Conservation (phyloP, 2,888 invertebrate genomes). For the Eustalomyia histrio region DNA sequence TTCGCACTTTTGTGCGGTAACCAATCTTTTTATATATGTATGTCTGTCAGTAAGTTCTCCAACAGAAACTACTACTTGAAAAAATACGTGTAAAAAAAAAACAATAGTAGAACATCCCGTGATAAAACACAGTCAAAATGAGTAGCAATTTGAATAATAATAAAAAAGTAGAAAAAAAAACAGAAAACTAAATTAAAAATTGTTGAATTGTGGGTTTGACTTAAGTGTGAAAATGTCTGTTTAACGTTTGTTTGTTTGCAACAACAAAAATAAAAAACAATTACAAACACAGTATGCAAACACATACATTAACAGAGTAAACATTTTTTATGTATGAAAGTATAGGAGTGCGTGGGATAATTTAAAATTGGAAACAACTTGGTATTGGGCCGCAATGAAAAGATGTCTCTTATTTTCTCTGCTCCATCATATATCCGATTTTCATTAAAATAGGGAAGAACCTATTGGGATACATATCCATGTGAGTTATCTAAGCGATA, state of each 20-base stretch:
- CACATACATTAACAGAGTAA: slow-evolving; percentile 24
- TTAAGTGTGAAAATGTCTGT: slow-evolving; percentile 63
- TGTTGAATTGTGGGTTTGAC: slow-evolving; percentile 61
- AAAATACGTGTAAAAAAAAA: too few species aligned
- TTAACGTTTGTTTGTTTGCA: slow-evolving; percentile 59
- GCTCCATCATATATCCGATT: too few species aligned
- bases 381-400: too few species aligned
- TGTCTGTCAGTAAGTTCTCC: slow-evolving; percentile 10
- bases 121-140: slow-evolving; percentile 57
- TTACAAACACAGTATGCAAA: slow-evolving; percentile 36
- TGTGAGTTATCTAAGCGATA: too few species aligned
- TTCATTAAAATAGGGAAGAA: too few species aligned
- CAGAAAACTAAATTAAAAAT: slow-evolving; percentile 63
- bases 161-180: slow-evolving; percentile 29
- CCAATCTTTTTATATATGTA: slow-evolving; percentile 43
- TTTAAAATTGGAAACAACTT: neutral
- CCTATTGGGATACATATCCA: too few species aligned
- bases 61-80: slow-evolving; percentile 23
- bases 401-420: too few species aligned
- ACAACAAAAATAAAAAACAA: slow-evolving; percentile 34
- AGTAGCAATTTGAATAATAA: slow-evolving; percentile 63
- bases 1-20: slow-evolving; percentile 64
- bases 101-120: slow-evolving; percentile 38
- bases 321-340: neutral
- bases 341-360: neutral